Base-by-base conservation (phyloP, 2,888 invertebrate species). In the Esperia sulphurella region DNA sequence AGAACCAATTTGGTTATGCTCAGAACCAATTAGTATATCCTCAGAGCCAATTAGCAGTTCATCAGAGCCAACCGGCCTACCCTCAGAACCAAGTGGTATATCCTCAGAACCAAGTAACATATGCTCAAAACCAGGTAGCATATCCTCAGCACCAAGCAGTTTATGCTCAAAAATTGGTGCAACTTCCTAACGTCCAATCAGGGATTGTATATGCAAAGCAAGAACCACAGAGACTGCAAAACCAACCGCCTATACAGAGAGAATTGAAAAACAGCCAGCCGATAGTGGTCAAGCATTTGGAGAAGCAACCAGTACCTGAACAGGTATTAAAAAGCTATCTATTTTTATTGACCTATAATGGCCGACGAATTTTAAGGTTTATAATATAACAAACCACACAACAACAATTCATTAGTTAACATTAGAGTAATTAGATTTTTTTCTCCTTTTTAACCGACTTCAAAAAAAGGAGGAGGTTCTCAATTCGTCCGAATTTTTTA, bases 221-320 rank as follows among this genome's bases (percentile, higher is more conserved):
- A 42, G 49, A 53, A 10, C 14, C 43, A 0, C 48, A 21, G 7
- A 40, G 47, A 6, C 46, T 28, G 1, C 48, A 54, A 10, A 38
- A 40, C 9, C 47, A 52, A 14, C 52, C 52, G 42, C 14, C 50
- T 14, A 10, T 45, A 10, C 57, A 58, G 37, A 50, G 33, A 39
- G 54, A 55, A 30, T 31, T 43, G 38, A 53, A 53, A 14, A 14
- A 41, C 8, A 37, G 45, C 4, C 60, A 60, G 33, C 52, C 54
- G 10, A 61, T 53, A 12, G 56, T 58, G 33, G 44, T 58, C 28
- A 53, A 57, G 41, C 47, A 59, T 35, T 47, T 57, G 21, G 64
- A 65, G 37, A 62, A 61, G 45, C 60, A 63, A 46, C 51, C 60
- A 13, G 51, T 48, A 28, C 46, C 48, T 7, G 41, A 51, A 33